Evolutionary conservation across 1,140 invertebrate genomes (phyloP), one percentile per base, ranked within the genome.

Genomic region (Brachionus asplanchnoidis): DNA sequence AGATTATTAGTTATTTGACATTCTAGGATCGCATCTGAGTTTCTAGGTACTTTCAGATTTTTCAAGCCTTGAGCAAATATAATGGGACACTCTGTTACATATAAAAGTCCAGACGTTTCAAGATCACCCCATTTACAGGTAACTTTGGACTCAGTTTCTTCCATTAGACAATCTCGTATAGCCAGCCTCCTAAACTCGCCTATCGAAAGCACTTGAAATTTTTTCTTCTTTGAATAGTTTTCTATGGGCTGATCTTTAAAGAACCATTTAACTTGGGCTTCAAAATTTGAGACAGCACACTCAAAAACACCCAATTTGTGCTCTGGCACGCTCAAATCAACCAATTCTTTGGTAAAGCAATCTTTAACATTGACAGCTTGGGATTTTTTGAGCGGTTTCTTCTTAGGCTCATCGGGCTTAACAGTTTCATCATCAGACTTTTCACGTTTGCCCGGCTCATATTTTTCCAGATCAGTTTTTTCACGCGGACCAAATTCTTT

Each of bases 251-350:
- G 20, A 32, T 56, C 50, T 50, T 84, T 84, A 17, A 70, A 68
- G 36, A 70, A 84, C 82, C 82, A 84, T 46, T 40, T 84, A 8
- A 84, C 82, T 70, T 68, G 60, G 5, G 82, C 82, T 46, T 84
- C 65, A 46, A 23, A 20, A 36, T 84, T 53, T 12, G 82, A 84
- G 5, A 84, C 82, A 70, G 60, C 60, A 40, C 82, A 84, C 28
- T 84, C 82, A 40, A 84, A 84, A 11, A 68, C 82, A 9, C 60
- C 82, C 8, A 68, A 26, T 70, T 84, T 84, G 20, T 68, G 60
- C 36, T 84, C 82, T 12, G 60, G 82, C 17, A 84, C 65, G 9
- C 42, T 84, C 23, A 84, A 44, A 73, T 84, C 60, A 9, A n/a
- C 20, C 14, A 84, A 60, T 42, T 42, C 17, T 84, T 68, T 84